Evolutionary conservation across 1,140 invertebrate species (phyloP), one percentile per base, ranked within the genome.

Genomic region (Anthonomus grandis): DNA sequence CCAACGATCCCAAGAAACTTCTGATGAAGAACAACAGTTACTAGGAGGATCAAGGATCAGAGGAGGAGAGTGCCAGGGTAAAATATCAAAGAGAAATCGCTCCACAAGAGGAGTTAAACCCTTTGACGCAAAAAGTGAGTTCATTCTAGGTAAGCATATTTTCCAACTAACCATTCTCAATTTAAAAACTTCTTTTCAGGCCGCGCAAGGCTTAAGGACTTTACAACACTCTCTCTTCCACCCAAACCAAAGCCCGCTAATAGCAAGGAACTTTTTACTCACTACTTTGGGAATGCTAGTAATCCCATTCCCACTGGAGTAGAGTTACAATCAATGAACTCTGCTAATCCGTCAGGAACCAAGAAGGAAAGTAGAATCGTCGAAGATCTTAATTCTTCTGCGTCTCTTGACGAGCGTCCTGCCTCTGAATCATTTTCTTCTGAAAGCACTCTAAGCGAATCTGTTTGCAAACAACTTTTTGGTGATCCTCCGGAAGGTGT

Each of bases 41-140:
- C 25, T 58, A 4, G 45, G 45, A 6, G 12, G 17, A 23, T 46
- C 24, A n/a, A 5, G 54, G n/a, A 57, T 57, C 4, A 48, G 55
- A 24, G 55, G 55, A 45, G 55, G 55, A 4, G 31, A 57, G 19
- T 57, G 55, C 34, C 21, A 56, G 10, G 25, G 36, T 19, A 48
- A 21, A 12, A 18, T 46, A n/a, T 15, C 25, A 4, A 31, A 31
- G 24, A 37, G 52, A 12, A 5, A 15, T 19, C 25, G 41, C n/a
- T 21, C 45, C 22, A 34, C 22, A 9, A 38, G 34, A 18, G 19
- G 15, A 56, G 19, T 38, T 3, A 25, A 18, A 38, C 18, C 52
- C 25, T 48, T 27, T 39, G 34, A 56, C 49, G 24, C 38, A 13
- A 56, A 56, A 25, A 49, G 54, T 56, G 25, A 56, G 46, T 48